Percentiles rank a stretch among this genome's conserved stretches.
These are phyloP conservation scores for Hippolais icterina DNA, from an alignment of 2,113 vertebrate species.

Conservation along the genomic window DNA sequence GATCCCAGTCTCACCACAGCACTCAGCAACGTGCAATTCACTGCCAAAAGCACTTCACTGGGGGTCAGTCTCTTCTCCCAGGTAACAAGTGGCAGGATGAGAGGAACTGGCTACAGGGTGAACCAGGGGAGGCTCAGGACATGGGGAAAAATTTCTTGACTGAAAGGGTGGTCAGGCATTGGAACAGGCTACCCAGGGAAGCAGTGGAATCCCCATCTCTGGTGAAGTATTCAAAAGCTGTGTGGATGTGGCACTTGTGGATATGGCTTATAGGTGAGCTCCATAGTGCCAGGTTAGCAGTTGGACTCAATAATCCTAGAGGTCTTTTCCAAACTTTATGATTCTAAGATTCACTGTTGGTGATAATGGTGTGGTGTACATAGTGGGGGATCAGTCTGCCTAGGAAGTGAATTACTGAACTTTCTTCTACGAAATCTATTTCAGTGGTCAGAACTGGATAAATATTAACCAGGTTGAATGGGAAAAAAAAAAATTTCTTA, in stretches of 20 bases:
- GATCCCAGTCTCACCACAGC: neutral
- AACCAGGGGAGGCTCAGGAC: neutral
- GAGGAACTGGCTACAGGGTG: rapidly evolving
- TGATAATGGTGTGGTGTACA: neutral
- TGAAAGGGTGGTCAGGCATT: neutral
- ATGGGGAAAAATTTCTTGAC: neutral
- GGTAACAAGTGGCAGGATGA: neutral
- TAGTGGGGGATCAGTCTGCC: neutral
- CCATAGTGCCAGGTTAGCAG: rapidly evolving
- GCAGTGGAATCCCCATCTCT: neutral
- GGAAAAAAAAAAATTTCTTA: neutral
- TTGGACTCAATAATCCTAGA: neutral
- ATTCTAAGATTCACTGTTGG: neutral
- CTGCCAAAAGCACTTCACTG: neutral
- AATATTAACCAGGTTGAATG: neutral
- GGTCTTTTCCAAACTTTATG: neutral
- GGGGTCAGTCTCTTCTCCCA: neutral
- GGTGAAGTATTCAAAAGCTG: neutral
- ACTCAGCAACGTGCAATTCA: neutral
- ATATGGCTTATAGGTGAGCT: neutral
- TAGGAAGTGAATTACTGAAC: neutral
- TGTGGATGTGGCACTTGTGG: neutral
- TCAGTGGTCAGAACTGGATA: neutral
- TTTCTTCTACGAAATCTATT: neutral
- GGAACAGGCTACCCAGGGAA: neutral